These are phyloP conservation scores for Pteria penguin DNA, from an alignment of 2,888 invertebrate species.

Conservation along the genomic window DNA sequence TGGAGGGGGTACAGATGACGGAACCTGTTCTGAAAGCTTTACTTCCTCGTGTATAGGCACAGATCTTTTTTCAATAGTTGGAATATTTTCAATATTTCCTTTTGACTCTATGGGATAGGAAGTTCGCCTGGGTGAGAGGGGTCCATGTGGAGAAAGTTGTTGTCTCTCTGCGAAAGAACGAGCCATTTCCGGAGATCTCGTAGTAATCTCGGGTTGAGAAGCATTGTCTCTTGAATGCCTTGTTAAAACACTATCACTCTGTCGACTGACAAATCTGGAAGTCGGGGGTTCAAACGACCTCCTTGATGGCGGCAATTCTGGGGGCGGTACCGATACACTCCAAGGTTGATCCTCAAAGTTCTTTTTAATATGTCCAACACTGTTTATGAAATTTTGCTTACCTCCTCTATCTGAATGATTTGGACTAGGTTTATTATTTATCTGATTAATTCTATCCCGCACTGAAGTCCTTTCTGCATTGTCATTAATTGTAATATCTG, in stretches of 20 bases:
- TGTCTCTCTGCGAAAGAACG: slow-evolving; percentile 3
- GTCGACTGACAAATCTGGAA: neutral
- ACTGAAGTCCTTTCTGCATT: slow-evolving; percentile 38
- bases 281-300: neutral
- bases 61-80: neutral
- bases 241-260: neutral
- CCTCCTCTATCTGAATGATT: neutral
- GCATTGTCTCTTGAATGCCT: slow-evolving; percentile 12
- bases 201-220: neutral
- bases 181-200: slow-evolving; percentile 1
- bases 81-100: neutral
- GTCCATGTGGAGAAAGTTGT: neutral
- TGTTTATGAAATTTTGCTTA: neutral
- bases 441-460: slow-evolving; percentile 29
- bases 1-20: slow-evolving; percentile 8
- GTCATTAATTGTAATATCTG: slow-evolving; percentile 4
- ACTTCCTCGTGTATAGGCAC: neutral
- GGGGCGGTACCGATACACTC: neutral
- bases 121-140: neutral
- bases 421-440: slow-evolving; percentile 32
- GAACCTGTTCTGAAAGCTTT: neutral
- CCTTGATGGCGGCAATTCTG: neutral
- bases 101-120: neutral
- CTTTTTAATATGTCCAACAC: slow-evolving; percentile 8
- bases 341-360: slow-evolving; percentile 5